These are phyloP conservation scores for Falco rusticolus DNA, from an alignment of 2,797 vertebrate genomes.

Conservation along the genomic window DNA sequence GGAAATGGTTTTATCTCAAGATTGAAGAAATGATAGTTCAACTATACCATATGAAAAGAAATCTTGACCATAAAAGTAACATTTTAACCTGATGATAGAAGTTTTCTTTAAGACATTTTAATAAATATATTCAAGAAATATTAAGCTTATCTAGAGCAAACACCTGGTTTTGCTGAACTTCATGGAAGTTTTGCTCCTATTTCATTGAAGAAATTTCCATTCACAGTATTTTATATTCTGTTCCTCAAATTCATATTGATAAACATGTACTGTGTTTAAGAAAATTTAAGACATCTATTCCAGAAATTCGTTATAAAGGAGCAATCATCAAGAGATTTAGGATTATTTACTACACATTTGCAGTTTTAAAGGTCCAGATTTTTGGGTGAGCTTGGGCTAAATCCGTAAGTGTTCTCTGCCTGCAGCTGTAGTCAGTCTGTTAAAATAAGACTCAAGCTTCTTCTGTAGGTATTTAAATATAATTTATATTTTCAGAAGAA, in stretches of 20 bases:
- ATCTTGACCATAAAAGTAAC: neutral
- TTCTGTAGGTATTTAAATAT: constrained; percentile 19
- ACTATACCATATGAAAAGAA: neutral
- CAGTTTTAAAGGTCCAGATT: neutral
- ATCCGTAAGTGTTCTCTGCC: neutral
- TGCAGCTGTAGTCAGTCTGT: constrained; percentile 21
- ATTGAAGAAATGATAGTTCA: neutral
- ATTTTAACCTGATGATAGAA: neutral
- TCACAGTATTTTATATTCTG: neutral
- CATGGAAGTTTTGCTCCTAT: neutral
- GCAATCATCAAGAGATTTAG: neutral
- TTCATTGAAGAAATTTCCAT: neutral
- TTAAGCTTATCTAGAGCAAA: neutral
- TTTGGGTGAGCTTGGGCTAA: neutral
- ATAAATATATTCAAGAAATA: neutral
- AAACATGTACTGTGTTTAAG: neutral
- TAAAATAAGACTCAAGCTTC: constrained; percentile 5
- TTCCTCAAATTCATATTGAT: neutral
- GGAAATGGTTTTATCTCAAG: neutral
- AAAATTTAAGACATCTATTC: neutral
- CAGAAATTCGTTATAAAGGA: neutral
- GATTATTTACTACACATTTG: neutral
- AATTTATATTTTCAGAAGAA: constrained; percentile 53
- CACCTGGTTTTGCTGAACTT: neutral
- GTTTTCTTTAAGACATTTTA: neutral